These are phyloP conservation scores for Mirounga angustirostris DNA, from an alignment of 2,113 vertebrate genomes.

Conservation along the genomic window DNA sequence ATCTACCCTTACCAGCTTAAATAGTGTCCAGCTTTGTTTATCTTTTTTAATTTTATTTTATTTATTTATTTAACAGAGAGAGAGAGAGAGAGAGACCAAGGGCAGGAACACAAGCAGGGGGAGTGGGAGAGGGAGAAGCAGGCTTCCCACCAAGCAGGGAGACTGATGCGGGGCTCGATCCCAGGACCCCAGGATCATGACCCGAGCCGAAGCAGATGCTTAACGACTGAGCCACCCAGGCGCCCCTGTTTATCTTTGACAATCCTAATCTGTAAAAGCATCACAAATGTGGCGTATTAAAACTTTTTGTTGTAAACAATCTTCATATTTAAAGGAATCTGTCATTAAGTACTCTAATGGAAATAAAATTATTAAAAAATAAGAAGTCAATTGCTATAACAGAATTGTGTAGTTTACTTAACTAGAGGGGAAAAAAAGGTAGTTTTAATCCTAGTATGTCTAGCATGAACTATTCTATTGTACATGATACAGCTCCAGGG, in stretches of 20 bases:
- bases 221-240: no score
- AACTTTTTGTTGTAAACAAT: not conserved
- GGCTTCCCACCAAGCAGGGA: no score
- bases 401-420: not conserved
- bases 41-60: no score
- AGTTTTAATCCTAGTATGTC: not conserved
- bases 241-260: not conserved
- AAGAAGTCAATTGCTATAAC: not conserved
- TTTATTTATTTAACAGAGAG: no score
- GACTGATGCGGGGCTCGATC: no score
- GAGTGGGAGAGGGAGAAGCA: no score
- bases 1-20: not conserved
- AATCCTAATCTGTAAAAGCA: not conserved
- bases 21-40: not conserved
- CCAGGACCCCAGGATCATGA: no score
- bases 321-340: not conserved
- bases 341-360: not conserved
- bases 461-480: not conserved
- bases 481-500: not conserved
- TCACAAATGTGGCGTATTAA: not conserved
- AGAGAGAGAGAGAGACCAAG: no score
- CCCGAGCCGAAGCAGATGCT: no score
- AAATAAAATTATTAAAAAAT: not conserved
- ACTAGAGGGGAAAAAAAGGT: not conserved
- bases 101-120: no score